Base-by-base conservation (phyloP, 2,888 invertebrate species). In the Drosophila pullipes region DNA sequence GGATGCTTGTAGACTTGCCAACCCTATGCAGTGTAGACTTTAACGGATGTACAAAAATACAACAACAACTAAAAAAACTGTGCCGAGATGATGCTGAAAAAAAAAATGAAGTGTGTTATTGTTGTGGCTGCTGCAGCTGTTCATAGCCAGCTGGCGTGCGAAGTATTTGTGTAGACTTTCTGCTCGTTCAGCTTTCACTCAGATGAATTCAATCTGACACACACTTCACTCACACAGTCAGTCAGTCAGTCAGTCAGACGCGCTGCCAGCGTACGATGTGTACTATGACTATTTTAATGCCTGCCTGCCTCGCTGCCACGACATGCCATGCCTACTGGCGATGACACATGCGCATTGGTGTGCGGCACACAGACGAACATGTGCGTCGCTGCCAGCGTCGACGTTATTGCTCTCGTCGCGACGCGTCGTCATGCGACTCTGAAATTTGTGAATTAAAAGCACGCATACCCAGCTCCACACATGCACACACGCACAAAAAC, bases 401-500 rank as follows among this genome's bases (percentile, higher is more conserved):
- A 60, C 68, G 64, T 55, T 61, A 65, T 37, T 49, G 69, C 39
- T 49, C 47, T n/a, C 58, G 64, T 66, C 70, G 63, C 47, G 61
- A 49, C 64, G 68, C 41, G 64, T 66, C 66, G 54, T 50, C 64
- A 55, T 65, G 73, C 41, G 67, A 61, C 67, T 47, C 7, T 71
- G 52, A 64, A 68, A 70, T 81, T 80, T 80, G 81, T 81, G 80
- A 80, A 80, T 80, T 80, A 77, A 81, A 80, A 69, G 71, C 66
- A 63, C 62, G 55, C 63, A 73, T 18, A 54, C 41, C 18, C 47
- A 65, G 39, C 3, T 16, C 4, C 37, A 37, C 55, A n/a, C 44
- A 44, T 33, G 33, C 44, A 33, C n/a, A 39, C 37, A 39, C 58
- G 5, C 62, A 33, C 22, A 35, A 52, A 52, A 44, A 52, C 35